Evolutionary conservation across 2,888 invertebrate genomes (phyloP).

Genomic region (Calliphora vomitoria): DNA sequence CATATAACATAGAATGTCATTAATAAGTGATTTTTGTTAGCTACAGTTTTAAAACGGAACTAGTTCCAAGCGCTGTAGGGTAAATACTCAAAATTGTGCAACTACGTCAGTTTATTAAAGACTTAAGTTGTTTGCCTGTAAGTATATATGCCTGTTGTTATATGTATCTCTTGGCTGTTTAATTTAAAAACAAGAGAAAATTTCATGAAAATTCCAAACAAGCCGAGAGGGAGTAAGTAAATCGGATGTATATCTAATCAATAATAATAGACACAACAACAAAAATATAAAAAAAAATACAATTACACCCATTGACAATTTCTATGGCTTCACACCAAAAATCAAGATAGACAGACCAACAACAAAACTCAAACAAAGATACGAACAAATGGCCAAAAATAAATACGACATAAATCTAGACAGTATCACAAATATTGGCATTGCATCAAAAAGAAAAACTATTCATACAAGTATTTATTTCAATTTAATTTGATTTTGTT

Average conservation of each 20-base stretch:
- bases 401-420: conserved; percentile 50
- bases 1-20: no score
- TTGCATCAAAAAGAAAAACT: conserved; percentile 35
- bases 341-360: background rate
- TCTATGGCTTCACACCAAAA: conserved; percentile 27
- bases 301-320: conserved; percentile 45
- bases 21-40: no score
- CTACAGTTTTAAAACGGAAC: no score
- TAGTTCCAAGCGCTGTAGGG: no score
- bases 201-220: background rate
- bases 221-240: background rate
- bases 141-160: background rate
- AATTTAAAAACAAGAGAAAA: background rate
- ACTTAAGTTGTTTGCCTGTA: background rate
- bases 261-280: conserved; percentile 4
- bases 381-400: conserved; percentile 23
- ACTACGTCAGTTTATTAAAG: conserved; percentile 24
- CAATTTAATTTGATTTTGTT: conserved; percentile 9
- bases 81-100: background rate
- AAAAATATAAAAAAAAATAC: conserved; percentile 18
- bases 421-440: conserved; percentile 57
- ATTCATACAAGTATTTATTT: conserved; percentile 12
- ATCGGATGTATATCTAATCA: conserved; percentile 19
- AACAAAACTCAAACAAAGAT: conserved; percentile 3
- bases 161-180: background rate